Evolutionary conservation across 2,113 vertebrate species (phyloP).

Genomic region (Acrocephalus arundinaceus): DNA sequence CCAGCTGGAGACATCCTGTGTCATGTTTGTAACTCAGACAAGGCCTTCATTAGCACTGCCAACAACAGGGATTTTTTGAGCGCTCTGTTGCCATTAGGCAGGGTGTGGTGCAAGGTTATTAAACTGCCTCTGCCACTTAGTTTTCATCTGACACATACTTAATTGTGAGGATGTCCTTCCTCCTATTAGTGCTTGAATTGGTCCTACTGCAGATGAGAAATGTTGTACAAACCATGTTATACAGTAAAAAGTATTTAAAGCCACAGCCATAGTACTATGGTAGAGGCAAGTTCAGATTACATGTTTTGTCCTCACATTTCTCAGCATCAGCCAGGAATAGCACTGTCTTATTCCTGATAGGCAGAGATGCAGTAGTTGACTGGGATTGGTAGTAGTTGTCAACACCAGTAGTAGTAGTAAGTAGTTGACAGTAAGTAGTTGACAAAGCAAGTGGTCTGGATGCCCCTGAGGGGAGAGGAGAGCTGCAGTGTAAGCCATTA

Average conservation of each 20-base stretch:
- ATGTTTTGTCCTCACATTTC: background rate
- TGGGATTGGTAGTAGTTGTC: too few species aligned
- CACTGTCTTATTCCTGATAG: background rate
- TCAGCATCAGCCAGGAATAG: background rate
- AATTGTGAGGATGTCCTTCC: slow-evolving; percentile 64
- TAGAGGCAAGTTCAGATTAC: background rate
- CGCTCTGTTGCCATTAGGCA: background rate
- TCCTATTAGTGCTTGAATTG: background rate
- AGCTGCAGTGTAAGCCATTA: background rate
- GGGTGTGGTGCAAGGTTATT: slow-evolving; percentile 13
- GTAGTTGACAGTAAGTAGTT: too few species aligned
- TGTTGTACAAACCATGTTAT: background rate
- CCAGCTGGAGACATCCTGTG: background rate
- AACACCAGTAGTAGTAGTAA: too few species aligned
- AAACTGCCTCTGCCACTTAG: background rate
- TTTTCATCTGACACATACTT: slow-evolving; percentile 54
- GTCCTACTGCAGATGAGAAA: background rate
- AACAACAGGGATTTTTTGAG: background rate
- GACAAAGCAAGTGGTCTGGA: background rate
- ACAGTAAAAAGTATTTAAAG: background rate
- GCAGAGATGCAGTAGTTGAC: background rate
- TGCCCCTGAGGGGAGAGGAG: background rate
- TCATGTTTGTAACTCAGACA: background rate
- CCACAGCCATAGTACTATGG: background rate
- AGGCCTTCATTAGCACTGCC: background rate